Evolutionary conservation across 2,888 invertebrate genomes (phyloP), one percentile per base, ranked within the genome.

Genomic region (Adelphocoris suturalis): DNA sequence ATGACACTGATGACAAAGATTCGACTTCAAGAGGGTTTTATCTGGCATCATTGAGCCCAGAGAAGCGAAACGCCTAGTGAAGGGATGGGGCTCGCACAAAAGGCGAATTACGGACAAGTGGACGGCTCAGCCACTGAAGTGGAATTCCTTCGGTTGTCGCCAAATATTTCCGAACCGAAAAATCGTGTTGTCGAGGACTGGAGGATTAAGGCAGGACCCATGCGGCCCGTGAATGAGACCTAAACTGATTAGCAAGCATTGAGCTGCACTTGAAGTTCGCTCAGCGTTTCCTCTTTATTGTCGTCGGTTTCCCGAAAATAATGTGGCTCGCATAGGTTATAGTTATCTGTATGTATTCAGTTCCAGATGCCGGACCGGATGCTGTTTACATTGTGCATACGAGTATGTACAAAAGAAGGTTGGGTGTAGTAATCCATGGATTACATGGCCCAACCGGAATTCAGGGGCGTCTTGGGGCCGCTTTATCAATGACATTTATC

Each of bases 61-160:
- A 27, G 23, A 23, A 23, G 68, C 13, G 68, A 68, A n/a, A 68
- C 19, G 23, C 27, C 11, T 23, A 23, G 23, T 4, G 16, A 68
- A 61, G 19, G 23, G 12, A 7, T 52, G 13, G 2, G 52, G 52
- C 16, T 16, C 14, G 1, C 68, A 68, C 68, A 68, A 68, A 19
- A 11, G 23, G 23, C 19, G 68, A 68, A 68, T 68, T 68, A 68
- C 68, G 68, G 27, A 68, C 68, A 68, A 68, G 68, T 68, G 68
- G 68, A 27, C 68, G 27, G 68, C 68, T 68, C 68, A 68, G 5
- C 11, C 68, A 23, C 23, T 68, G 68, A 27, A 27, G 68, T 68
- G 68, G 68, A 68, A 68, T 68, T 68, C 68, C 68, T 68, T 68
- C 68, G 27, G 23, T 68, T 68, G 68, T 68, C 68, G 68, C 68